Evolutionary conservation across 1,140 invertebrate genomes (phyloP).

Genomic region (Heliconius himera): DNA sequence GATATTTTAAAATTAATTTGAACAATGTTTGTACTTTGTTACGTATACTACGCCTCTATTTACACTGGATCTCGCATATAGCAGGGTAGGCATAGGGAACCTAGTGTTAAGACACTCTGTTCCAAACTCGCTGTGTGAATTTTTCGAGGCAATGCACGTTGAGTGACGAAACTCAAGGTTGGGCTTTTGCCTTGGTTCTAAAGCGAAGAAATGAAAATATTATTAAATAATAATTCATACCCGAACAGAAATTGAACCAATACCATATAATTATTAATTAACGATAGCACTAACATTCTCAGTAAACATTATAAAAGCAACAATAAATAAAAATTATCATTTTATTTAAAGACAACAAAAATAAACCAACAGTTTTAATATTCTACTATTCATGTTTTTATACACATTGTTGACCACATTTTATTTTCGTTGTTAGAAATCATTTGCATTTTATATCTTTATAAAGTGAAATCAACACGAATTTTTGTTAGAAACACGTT

Average conservation of each 20-base stretch:
- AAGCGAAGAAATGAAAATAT: too few relatives aligned
- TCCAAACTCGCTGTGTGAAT: too few relatives aligned
- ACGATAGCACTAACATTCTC: neutral
- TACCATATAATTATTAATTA: neutral
- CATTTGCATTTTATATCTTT: constrained; percentile 31
- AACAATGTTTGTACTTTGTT: neutral
- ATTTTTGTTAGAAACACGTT: constrained; percentile 60
- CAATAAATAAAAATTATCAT: neutral
- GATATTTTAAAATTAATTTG: neutral
- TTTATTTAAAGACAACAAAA: neutral
- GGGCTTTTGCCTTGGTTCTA: too few relatives aligned
- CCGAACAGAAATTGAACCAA: too few relatives aligned
- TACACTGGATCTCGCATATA: too few relatives aligned
- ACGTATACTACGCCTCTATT: neutral
- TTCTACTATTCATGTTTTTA: neutral
- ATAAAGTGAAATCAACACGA: constrained; percentile 34
- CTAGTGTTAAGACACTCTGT: neutral
- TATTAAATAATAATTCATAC: too few relatives aligned
- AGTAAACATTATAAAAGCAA: neutral
- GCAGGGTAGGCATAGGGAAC: neutral
- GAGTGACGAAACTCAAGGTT: too few relatives aligned
- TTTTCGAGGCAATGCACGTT: too few relatives aligned
- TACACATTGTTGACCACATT: constrained; percentile 2
- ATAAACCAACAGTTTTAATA: neutral
- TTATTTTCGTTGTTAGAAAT: constrained; percentile 14